phyloP scores from a whole-genome alignment of 1,140 invertebrate species.

The Neelides sp. region DNA sequence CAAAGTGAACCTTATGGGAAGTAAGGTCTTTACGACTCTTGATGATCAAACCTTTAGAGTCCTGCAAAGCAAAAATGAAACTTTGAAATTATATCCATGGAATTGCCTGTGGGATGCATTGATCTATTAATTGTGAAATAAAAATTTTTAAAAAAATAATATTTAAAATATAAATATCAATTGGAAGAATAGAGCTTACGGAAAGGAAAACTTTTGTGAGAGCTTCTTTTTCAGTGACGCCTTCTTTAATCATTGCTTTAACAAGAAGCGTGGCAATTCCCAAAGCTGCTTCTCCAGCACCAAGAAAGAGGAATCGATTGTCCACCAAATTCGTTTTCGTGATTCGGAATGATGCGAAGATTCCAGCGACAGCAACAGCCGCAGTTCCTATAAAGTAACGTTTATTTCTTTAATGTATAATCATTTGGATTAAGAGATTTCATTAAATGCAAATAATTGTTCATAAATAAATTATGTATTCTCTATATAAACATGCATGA shows the following conservation, averaged over 20 bases:
- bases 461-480: neutral
- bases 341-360: slow-evolving; percentile 66
- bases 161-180: neutral
- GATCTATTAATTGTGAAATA: neutral
- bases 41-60: slow-evolving; percentile 70
- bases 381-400: slow-evolving; percentile 34
- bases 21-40: slow-evolving; percentile 57
- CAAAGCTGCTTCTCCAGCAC: slow-evolving; percentile 74
- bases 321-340: slow-evolving; percentile 63
- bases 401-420: neutral
- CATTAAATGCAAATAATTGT: too few relatives aligned
- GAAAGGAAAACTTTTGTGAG: slow-evolving; percentile 20
- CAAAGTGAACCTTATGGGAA: slow-evolving; percentile 63
- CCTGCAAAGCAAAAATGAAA: slow-evolving; percentile 44
- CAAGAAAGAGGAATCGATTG: slow-evolving; percentile 78
- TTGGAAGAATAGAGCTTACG: slow-evolving; percentile 12
- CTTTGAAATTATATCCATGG: neutral
- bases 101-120: neutral
- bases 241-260: slow-evolving; percentile 74
- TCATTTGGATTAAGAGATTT: too few relatives aligned
- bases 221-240: slow-evolving; percentile 56
- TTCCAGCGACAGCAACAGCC: slow-evolving; percentile 76
- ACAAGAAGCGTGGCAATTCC: slow-evolving; percentile 77
- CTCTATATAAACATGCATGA: neutral
- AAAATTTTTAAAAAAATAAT: neutral